A percentile compares a stretch with the other conserved stretches of the same genome.
Evolutionary conservation across 2,797 vertebrate genomes (phyloP).

Genomic region (Rhinatrema bivittatum): DNA sequence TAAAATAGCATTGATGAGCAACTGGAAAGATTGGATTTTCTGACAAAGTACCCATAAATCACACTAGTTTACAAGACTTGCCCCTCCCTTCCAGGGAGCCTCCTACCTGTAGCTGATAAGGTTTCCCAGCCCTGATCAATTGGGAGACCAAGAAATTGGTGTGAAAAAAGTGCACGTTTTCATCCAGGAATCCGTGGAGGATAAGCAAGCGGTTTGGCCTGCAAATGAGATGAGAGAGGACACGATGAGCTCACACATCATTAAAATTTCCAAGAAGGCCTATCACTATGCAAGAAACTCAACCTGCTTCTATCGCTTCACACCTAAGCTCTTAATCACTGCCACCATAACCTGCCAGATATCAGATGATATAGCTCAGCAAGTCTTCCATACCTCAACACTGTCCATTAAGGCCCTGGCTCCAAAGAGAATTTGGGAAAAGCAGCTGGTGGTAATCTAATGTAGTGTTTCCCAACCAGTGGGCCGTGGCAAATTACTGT

Average conservation of each 20-base stretch:
- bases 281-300: too few species aligned
- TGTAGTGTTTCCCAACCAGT: too few species aligned
- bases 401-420: too few species aligned
- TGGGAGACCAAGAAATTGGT: constrained; percentile 96
- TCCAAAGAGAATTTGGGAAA: too few species aligned
- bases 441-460: too few species aligned
- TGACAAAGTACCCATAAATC: neutral
- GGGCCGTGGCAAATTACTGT: too few species aligned
- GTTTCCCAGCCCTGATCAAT: constrained; percentile 94
- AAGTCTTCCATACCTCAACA: too few species aligned
- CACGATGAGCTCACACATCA: neutral
- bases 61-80: neutral
- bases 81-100: neutral
- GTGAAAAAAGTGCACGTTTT: constrained; percentile 99
- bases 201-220: constrained; percentile 96
- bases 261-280: neutral
- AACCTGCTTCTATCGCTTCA: too few species aligned
- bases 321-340: too few species aligned
- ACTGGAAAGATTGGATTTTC: neutral
- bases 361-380: too few species aligned
- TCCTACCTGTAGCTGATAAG: constrained; percentile 91
- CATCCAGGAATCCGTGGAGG: constrained; percentile 93
- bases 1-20: neutral
- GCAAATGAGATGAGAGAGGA: neutral
- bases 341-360: too few species aligned